Base-by-base conservation (phyloP, 1,140 invertebrate genomes). In the Macrostomum lignano region DNA sequence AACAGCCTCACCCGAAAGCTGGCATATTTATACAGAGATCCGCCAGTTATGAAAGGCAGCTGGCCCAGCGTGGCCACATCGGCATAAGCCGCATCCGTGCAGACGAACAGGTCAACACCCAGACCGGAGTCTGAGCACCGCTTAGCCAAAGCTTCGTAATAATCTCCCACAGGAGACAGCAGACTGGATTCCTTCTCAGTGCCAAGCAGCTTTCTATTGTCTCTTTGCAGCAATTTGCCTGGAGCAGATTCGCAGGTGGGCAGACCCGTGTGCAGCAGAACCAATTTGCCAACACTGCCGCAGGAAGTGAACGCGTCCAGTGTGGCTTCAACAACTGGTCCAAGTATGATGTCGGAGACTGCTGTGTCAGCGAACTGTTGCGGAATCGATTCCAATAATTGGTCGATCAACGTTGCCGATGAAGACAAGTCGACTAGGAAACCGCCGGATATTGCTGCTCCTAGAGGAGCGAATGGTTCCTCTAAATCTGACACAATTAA, bases 1-100 rank as follows among this genome's bases (percentile, higher is more conserved):
- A n/a, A n/a, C n/a, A n/a, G n/a, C n/a, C n/a, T n/a, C 45, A 76
- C 76, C 60, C 81, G 75, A 62, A 94, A 96, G 59, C 91, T 93
- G 5, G 79, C 86, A 51, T 94, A 96, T 57, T 94, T 94, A 52
- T 76, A 81, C 32, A 88, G 61, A 57, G 77, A 71, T 13, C 86
- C 86, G 17, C 84, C 79, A 7, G 79, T 82, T n/a, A 91, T 58
- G 22, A 77, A 58, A 11, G 70, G 63, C 31, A 93, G 67, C 61
- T 94, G 84, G 10, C 75, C 72, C 42, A 94, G 70, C 1, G 82
- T 86, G 22, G 84, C 79, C 13, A 88, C 59, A 57, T 96, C 86
- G 31, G 86, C 68, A 50, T 84, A 93, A 2, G 79, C 67, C 62
- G 88, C 88, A 46, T 91, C 91, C 47, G 86, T 81, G 22, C 88